phyloP scores from a whole-genome alignment of 2,888 invertebrate genomes.

The Cryptocephalus primarius region DNA sequence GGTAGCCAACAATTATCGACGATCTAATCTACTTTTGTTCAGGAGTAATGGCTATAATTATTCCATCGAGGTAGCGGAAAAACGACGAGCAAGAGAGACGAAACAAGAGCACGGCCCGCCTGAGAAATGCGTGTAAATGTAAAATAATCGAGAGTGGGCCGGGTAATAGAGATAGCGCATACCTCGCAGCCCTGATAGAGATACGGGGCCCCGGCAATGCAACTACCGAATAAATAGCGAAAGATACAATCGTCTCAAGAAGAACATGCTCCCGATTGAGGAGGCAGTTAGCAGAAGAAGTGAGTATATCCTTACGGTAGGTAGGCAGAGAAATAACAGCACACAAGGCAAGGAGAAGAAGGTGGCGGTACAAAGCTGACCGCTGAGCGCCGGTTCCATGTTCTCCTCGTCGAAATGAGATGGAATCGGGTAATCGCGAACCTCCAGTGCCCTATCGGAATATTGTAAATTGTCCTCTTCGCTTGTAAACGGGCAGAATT shows the following conservation, averaged over 20 bases:
- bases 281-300: too few relatives aligned
- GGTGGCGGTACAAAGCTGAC: slow-evolving; percentile 17
- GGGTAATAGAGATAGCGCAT: slow-evolving; percentile 36
- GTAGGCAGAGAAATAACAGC: slow-evolving; percentile 11
- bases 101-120: slow-evolving; percentile 7
- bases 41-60: slow-evolving; percentile 27
- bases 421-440: slow-evolving; percentile 15
- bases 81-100: slow-evolving; percentile 13
- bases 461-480: slow-evolving; percentile 16
- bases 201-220: slow-evolving; percentile 28
- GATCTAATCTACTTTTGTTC: slow-evolving; percentile 27
- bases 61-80: slow-evolving; percentile 20
- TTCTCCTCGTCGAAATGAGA: slow-evolving; percentile 5
- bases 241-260: slow-evolving; percentile 34
- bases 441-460: slow-evolving; percentile 18
- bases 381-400: slow-evolving; percentile 20
- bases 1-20: slow-evolving; percentile 25
- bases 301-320: slow-evolving; percentile 16
- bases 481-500: slow-evolving; percentile 13
- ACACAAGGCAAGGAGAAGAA: too few relatives aligned
- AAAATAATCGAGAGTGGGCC: slow-evolving; percentile 33
- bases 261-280: slow-evolving; percentile 36
- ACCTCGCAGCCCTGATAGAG: slow-evolving; percentile 33
- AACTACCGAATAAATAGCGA: slow-evolving; percentile 39
- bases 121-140: slow-evolving; percentile 36